phyloP scores from a whole-genome alignment of 1,140 invertebrate species.

The Megalopta genalis region DNA sequence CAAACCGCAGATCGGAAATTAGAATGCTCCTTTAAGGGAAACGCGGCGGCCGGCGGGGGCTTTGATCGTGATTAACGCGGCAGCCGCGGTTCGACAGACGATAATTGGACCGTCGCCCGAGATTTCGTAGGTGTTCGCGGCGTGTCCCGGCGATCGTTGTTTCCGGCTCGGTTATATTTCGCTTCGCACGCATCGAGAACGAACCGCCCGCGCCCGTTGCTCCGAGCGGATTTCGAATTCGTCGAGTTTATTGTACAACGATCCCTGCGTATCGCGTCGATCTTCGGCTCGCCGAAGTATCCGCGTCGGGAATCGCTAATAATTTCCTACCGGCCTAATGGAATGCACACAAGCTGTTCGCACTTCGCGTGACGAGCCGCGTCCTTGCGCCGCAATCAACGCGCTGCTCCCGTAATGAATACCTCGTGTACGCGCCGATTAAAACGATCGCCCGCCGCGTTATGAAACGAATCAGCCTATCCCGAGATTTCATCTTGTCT shows the following conservation, averaged over 20 bases:
- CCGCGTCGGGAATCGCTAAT: not conserved
- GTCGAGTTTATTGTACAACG: not conserved
- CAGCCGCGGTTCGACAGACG: not conserved
- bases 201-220: not conserved
- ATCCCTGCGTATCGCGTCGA: not conserved
- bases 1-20: no score
- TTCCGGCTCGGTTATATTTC: not conserved
- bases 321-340: not conserved
- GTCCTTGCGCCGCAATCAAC: not conserved
- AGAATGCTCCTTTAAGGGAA: not conserved
- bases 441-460: not conserved
- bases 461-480: conserved; percentile 26
- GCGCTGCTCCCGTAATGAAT: no score
- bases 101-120: not conserved
- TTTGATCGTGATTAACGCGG: not conserved
- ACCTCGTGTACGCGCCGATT: not conserved
- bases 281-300: not conserved
- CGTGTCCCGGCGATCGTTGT: not conserved
- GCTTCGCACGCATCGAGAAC: not conserved
- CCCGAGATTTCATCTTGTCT: not conserved
- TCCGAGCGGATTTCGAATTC: not conserved
- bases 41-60: not conserved
- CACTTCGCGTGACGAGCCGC: not conserved
- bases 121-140: not conserved
- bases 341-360: not conserved